phyloP scores from a whole-genome alignment of 2,888 invertebrate species.

The Megalurothrips usitatus region DNA sequence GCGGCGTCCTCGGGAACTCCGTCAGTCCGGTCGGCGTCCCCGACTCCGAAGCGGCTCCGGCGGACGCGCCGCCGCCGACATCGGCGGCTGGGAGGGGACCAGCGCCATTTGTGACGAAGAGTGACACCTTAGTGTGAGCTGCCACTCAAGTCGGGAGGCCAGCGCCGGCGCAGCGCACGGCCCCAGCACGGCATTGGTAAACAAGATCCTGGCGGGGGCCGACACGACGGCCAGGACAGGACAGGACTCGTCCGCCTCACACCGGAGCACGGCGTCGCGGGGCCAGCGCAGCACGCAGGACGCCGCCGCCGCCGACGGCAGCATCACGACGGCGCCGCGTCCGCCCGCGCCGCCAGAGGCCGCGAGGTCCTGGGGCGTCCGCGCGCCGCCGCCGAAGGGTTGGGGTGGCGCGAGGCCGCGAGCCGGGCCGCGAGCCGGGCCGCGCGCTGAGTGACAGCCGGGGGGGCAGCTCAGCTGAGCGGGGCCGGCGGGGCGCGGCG shows the following conservation, averaged over 20 bases:
- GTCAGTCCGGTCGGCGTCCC: not conserved
- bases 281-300: not conserved
- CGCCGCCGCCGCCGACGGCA: not conserved
- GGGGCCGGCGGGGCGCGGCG: not conserved
- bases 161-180: not conserved
- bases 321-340: too few relatives aligned
- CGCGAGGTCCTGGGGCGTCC: too few relatives aligned
- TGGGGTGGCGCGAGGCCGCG: not conserved
- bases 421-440: too few relatives aligned
- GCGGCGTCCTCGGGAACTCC: not conserved
- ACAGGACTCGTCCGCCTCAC: not conserved
- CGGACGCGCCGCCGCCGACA: not conserved
- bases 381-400: too few relatives aligned
- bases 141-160: slow-evolving; percentile 19
- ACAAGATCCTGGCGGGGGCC: not conserved
- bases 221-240: not conserved
- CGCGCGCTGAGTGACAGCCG: not conserved
- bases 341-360: too few relatives aligned
- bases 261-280: not conserved
- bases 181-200: too few relatives aligned
- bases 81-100: slow-evolving; percentile 20
- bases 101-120: slow-evolving; percentile 24
- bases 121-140: slow-evolving; percentile 24
- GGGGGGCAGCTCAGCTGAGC: not conserved
- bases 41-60: not conserved